Evolutionary conservation across 2,797 vertebrate genomes (phyloP).

Genomic region (Tinamus major): DNA sequence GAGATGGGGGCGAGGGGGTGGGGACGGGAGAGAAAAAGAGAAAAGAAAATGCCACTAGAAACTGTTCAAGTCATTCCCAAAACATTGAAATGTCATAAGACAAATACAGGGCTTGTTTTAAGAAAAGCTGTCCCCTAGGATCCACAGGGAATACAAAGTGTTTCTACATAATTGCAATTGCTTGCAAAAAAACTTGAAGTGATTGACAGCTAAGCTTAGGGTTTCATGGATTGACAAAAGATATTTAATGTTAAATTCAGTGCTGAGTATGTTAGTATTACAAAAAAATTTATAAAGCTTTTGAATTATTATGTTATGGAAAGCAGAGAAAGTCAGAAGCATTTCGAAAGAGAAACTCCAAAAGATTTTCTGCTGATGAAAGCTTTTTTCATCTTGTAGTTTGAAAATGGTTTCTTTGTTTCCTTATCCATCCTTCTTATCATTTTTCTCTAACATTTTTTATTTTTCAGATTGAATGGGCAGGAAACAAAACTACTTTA

Average conservation of each 20-base stretch:
- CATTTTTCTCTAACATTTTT: not conserved
- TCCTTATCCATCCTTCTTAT: not conserved
- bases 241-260: conserved; percentile 6
- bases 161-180: not conserved
- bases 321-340: conserved; percentile 15
- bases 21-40: no score
- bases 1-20: no score
- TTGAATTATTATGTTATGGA: not conserved
- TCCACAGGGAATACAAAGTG: not conserved
- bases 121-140: not conserved
- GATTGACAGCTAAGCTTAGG: conserved; percentile 15
- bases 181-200: not conserved
- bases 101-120: not conserved
- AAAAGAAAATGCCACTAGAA: not conserved
- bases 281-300: conserved; percentile 39
- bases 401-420: not conserved
- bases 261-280: not conserved
- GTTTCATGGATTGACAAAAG: not conserved
- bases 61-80: not conserved
- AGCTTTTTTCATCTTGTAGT: not conserved
- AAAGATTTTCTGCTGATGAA: not conserved
- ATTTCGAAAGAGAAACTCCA: not conserved
- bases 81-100: not conserved
- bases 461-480: not conserved
- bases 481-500: not conserved